Conservation (phyloP, 1,140 invertebrate genomes). For the Gyrodactylus salaris region DNA sequence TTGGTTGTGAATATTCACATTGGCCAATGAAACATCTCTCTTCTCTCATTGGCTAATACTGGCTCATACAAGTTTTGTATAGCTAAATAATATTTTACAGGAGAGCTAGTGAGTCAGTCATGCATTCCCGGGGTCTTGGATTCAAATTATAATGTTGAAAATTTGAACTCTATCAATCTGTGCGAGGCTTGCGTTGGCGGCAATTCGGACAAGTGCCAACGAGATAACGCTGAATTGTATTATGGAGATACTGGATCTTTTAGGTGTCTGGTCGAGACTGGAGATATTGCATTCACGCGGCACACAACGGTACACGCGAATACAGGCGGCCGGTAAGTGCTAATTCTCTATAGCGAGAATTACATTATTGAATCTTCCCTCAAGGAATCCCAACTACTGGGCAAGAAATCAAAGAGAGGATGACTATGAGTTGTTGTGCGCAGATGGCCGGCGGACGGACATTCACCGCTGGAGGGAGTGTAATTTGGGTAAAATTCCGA, state of each 20-base stretch:
- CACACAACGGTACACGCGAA: slow-evolving; percentile 64
- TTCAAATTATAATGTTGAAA: slow-evolving; percentile 36
- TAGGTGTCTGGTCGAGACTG: slow-evolving; percentile 42
- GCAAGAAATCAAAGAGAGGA: slow-evolving; percentile 53
- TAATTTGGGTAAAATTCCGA: slow-evolving; percentile 55
- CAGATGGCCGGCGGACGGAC: slow-evolving; percentile 38
- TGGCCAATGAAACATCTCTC: too few relatives aligned
- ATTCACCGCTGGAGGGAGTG: slow-evolving; percentile 44
- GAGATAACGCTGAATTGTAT: slow-evolving; percentile 52
- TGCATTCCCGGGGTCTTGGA: slow-evolving; percentile 58
- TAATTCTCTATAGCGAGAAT: background rate
- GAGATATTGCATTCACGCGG: slow-evolving; percentile 14
- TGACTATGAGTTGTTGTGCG: slow-evolving; percentile 66
- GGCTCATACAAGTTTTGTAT: background rate
- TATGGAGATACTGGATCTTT: slow-evolving; percentile 59
- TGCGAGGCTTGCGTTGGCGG: slow-evolving; percentile 66
- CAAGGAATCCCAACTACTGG: slow-evolving; percentile 41
- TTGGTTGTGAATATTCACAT: background rate
- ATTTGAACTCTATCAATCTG: slow-evolving; percentile 43
- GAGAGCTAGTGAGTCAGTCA: slow-evolving; percentile 51
- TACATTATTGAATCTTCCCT: background rate
- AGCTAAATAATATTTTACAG: background rate
- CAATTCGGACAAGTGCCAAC: slow-evolving; percentile 39
- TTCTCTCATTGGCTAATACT: too few relatives aligned
- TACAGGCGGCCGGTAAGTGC: slow-evolving; percentile 35